Base-by-base conservation (phyloP, 2,797 vertebrate genomes). In the Arrhamphus sclerolepis region DNA sequence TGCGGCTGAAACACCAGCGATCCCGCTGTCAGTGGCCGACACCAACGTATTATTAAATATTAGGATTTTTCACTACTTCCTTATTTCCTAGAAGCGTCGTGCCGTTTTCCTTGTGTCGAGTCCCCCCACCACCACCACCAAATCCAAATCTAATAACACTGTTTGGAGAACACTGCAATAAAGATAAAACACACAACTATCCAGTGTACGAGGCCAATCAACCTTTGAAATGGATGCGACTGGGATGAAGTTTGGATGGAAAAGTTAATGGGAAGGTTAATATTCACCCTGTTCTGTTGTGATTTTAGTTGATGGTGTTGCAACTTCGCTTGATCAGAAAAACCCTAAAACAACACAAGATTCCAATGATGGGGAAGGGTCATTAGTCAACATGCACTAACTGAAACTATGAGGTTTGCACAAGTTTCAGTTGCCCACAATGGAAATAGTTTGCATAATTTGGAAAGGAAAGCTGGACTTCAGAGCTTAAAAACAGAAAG, bases 121-220 rank as follows among this genome's bases (percentile, higher is more conserved):
- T 6, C 20, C n/a, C 24, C 18, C 22, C 5, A 70, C 48, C 20
- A n/a, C n/a, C n/a, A n/a, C n/a, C n/a, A n/a, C n/a, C n/a, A n/a
- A n/a, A n/a, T n/a, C n/a, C n/a, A 31, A 43, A 31, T 42, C 39
- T 56, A n/a, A 40, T 18, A 68, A 58, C 43, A 29, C 38, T 62
- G 39, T 66, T 10, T 11, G 31, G 31, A 68, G 26, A 69, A 31
- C 18, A 54, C 21, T 50, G 22, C 51, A 70, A 48, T 69, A 72
- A 70, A 70, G 51, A 46, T 50, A 73, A n/a, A 64, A 75, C 53
- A 58, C 51, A 52, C 70, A 78, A 26, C 34, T 71, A 31, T 84
- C 76, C 84, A 90, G 86, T 86, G 84, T 38, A 14, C 3, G 13
- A 38, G 34, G 34, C 34, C 34, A 14, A 38, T 38, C 13, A 14